Base-by-base conservation (phyloP, 2,797 vertebrate species). In the Pelodytes ibericus region DNA sequence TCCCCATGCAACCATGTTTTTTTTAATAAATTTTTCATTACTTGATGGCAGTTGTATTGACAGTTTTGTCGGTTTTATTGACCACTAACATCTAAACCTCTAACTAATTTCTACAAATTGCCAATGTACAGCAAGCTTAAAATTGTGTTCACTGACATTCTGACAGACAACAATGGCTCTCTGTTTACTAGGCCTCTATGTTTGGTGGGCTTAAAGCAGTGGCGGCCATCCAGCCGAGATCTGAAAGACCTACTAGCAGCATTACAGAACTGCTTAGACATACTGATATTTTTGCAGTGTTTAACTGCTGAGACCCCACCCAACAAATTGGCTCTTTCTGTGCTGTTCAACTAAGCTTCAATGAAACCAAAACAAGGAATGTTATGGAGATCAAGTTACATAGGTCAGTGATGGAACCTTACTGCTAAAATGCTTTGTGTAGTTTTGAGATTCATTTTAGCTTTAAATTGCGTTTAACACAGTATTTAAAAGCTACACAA, bases 331-430 rank as follows among this genome's bases (percentile, higher is more conserved):
- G 25, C 18, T 25, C 26, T n/a, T n/a, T 49, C 24, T 58, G 3
- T 20, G 57, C 27, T 33, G 58, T n/a, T 44, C 25, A 60, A 27
- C 39, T 27, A 33, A 20, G 56, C 33, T 20, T 20, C 33, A 10
- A 9, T 47, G 49, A 71, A 64, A 64, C 24, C 24, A 64, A 71
- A 56, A 71, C 67, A 71, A 27, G 59, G 36, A 27, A 44, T 36
- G 15, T 6, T 49, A 41, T 75, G 33, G 27, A 33, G 56, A 59
- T 60, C 39, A 68, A 18, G 47, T 74, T 62, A 33, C 64, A 67
- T 26, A 16, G 51, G 18, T 67, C 13, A 67, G 39, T 15, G 44
- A 41, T n/a, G 20, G 2, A 25, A 22, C 3, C 51, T 24, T 6
- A 36, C 5, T 36, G 33, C 33, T 36, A 36, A 36, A 36, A 36